Evolutionary conservation across 2,888 invertebrate genomes (phyloP), one percentile per base, ranked within the genome.

Genomic region (Pollenia labialis): DNA sequence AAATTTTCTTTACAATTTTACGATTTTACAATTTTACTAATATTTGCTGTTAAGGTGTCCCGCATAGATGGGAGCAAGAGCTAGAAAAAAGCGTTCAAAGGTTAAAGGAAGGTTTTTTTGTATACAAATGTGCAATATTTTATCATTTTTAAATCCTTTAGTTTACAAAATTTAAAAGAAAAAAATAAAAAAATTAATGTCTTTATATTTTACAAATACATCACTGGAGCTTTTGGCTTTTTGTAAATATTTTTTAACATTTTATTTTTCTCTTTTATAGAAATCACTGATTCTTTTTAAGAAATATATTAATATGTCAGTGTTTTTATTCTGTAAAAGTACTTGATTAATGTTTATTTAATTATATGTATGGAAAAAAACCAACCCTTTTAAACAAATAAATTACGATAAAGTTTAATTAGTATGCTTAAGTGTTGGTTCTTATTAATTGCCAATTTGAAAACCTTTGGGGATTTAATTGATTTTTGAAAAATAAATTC

Each of bases 321-420:
- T 18, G 4, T 18, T 42, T 18, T 32, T 4, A 23, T 23, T 14
- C n/a, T 32, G 32, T 32, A 32, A 6, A 32, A 32, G 6, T 40
- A 77, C 32, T 32, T 66, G 44, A 66, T 68, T 46, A 56, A 77
- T 77, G 66, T 54, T 12, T 76, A 54, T 76, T 54, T 42, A 54
- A 64, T 64, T 44, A 54, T 54, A 18, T 8, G 32, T 16, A 16
- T 46, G 9, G 9, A 54, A 62, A 44, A 44, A 46, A 2, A 54
- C 44, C 44, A 76, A 64, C 16, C 10, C 44, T 64, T 16, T 62
- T n/a, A 56, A 23, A n/a, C 40, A 18, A 56, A n/a, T 48, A 18
- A 56, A 42, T 42, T 16, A 18, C 48, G 14, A 42, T 66, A 66
- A 14, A 12, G 4, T 14, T n/a, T 66, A 66, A 54, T 74, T 56